These are phyloP conservation scores for Cichlasoma orientale DNA, from an alignment of 2,797 vertebrate genomes.

Conservation along the genomic window DNA sequence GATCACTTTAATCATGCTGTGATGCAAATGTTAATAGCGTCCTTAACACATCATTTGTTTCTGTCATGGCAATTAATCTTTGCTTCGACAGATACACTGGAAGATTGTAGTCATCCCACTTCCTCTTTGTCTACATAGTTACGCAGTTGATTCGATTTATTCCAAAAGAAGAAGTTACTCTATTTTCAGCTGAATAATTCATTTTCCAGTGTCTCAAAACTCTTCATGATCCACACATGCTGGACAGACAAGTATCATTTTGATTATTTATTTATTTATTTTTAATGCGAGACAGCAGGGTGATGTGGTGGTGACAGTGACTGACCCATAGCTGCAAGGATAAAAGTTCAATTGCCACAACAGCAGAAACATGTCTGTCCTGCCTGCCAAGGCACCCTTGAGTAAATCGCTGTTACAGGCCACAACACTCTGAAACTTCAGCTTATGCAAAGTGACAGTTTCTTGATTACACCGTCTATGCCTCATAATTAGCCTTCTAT, in stretches of 20 bases:
- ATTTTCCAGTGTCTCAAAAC: neutral
- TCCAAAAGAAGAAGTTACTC: neutral
- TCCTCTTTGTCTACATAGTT: slow-evolving; percentile 56
- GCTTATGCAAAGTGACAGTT: slow-evolving; percentile 24
- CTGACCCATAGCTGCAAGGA: slow-evolving; percentile 47
- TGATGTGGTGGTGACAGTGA: slow-evolving; percentile 16
- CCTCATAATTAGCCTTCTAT: slow-evolving; percentile 26
- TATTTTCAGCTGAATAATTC: neutral
- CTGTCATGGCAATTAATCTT: slow-evolving; percentile 83
- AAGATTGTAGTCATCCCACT: slow-evolving; percentile 68
- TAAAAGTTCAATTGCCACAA: slow-evolving; percentile 45
- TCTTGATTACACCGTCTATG: slow-evolving; percentile 24
- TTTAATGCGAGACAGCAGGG: slow-evolving; percentile 29
- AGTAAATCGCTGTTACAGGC: slow-evolving; percentile 22
- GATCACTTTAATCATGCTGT: slow-evolving; percentile 84
- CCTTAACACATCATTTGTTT: slow-evolving; percentile 84
- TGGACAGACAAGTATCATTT: slow-evolving; percentile 32
- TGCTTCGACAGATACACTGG: slow-evolving; percentile 61
- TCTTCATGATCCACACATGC: neutral
- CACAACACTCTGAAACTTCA: neutral
- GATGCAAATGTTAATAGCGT: slow-evolving; percentile 84
- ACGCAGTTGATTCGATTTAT: slow-evolving; percentile 47
- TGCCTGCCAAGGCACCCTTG: slow-evolving; percentile 10
- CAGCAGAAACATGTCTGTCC: slow-evolving; percentile 42
- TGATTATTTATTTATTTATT: slow-evolving; percentile 5